Evolutionary conservation across 2,113 vertebrate genomes (phyloP).

Genomic region (Xiphias gladius): DNA sequence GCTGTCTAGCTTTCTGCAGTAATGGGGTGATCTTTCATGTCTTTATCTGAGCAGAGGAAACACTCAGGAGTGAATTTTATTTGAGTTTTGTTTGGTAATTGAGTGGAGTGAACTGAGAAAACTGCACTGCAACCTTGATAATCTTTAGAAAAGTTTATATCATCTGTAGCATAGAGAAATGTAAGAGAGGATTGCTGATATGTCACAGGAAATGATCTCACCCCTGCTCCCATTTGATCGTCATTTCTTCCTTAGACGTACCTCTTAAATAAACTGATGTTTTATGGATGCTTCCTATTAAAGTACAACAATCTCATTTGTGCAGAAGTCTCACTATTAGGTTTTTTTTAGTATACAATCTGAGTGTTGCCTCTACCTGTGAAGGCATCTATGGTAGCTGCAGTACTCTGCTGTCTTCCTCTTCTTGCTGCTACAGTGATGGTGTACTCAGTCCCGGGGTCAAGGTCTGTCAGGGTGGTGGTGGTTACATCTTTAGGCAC

Average conservation of each 20-base stretch:
- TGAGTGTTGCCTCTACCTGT: slow-evolving; percentile 87
- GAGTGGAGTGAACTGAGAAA: slow-evolving; percentile 29
- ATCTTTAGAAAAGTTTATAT: neutral
- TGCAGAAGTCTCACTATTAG: neutral
- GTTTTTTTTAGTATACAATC: neutral
- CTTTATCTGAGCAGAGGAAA: slow-evolving; percentile 25
- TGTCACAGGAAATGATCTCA: neutral
- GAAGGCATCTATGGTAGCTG: slow-evolving; percentile 93
- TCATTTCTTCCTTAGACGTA: neutral
- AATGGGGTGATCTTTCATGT: slow-evolving; percentile 40
- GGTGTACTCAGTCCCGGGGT: slow-evolving; percentile 95
- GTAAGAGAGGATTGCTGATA: neutral
- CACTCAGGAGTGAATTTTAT: neutral
- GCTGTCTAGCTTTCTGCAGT: slow-evolving; percentile 12
- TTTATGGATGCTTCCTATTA: neutral
- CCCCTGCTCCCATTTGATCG: neutral
- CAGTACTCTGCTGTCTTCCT: slow-evolving; percentile 93
- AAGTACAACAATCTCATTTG: too few relatives aligned
- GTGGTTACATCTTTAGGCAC: slow-evolving; percentile 87
- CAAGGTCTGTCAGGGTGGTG: slow-evolving; percentile 90
- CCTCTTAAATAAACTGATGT: neutral
- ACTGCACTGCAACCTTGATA: neutral
- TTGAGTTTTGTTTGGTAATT: slow-evolving; percentile 29
- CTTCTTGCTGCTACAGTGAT: slow-evolving; percentile 93
- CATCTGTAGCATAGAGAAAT: slow-evolving; percentile 23